A percentile compares a stretch with the other conserved stretches of the same genome.
Conservation (phyloP, 2,113 vertebrate species). For the Pluvianellus socialis region DNA sequence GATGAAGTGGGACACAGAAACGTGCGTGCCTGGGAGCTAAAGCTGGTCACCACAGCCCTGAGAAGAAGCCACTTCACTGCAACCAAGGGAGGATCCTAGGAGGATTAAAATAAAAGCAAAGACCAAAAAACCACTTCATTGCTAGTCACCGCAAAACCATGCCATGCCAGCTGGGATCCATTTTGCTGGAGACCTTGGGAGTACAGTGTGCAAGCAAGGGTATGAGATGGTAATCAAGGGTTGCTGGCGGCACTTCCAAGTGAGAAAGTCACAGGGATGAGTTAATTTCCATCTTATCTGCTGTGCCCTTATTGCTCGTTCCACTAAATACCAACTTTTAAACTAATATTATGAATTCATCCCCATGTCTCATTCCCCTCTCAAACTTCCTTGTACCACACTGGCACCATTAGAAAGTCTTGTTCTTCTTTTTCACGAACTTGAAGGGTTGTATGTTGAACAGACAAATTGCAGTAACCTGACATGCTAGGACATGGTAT, state of each 20-base stretch:
- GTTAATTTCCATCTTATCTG: background rate
- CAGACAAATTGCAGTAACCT: background rate
- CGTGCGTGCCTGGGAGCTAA: background rate
- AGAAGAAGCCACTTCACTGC: background rate
- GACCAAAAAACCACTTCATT: no score
- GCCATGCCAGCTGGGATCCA: background rate
- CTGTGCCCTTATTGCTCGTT: background rate
- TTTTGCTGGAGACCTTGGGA: background rate
- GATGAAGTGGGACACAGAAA: background rate
- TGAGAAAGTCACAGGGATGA: background rate
- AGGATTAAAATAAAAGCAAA: background rate
- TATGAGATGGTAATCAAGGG: background rate
- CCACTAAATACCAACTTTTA: background rate
- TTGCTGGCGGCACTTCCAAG: background rate
- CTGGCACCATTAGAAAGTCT: background rate
- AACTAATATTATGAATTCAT: background rate
- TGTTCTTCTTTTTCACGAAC: background rate
- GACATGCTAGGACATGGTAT: background rate
- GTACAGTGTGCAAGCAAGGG: background rate
- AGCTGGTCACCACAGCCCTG: background rate
- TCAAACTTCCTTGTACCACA: background rate
- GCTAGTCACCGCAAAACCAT: background rate
- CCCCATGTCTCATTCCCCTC: background rate
- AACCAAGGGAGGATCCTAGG: background rate
- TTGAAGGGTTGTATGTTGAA: background rate